Percentiles rank a stretch among this genome's conserved stretches.
These are phyloP conservation scores for Elephantulus edwardii DNA, from an alignment of 2,113 vertebrate genomes.

Conservation along the genomic window DNA sequence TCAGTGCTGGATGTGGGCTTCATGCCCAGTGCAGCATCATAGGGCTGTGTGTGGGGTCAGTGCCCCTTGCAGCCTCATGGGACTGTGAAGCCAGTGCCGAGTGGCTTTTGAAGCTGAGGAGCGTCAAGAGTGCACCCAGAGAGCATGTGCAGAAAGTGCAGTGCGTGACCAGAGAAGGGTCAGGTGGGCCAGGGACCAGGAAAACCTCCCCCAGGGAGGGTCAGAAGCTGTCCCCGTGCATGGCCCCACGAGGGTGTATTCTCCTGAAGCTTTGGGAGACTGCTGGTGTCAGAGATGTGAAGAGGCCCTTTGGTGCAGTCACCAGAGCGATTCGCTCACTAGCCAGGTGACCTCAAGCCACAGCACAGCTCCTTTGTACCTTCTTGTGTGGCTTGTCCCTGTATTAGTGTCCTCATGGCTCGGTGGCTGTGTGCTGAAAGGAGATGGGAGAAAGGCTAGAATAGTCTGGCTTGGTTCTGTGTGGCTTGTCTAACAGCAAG, in stretches of 20 bases:
- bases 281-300: rapidly evolving
- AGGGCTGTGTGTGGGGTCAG: too few relatives aligned
- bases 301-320: background rate
- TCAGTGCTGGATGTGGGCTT: too few relatives aligned
- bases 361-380: rapidly evolving
- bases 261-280: rapidly evolving
- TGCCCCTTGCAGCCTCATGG: too few relatives aligned
- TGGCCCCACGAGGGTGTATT: background rate
- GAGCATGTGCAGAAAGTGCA: background rate
- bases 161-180: background rate
- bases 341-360: background rate
- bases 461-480: background rate
- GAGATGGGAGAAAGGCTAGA: background rate
- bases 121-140: background rate
- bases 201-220: background rate
- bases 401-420: background rate
- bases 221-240: too few relatives aligned
- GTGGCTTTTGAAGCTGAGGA: background rate
- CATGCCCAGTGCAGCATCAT: rapidly evolving
- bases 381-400: background rate
- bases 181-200: rapidly evolving
- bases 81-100: too few relatives aligned
- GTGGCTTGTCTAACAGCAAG: background rate
- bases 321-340: rapidly evolving
- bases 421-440: rapidly evolving